Evolutionary conservation across 53 echinoderm and acorn worm genomes (phyloP).

Genomic region (Pentamera pediparva): DNA sequence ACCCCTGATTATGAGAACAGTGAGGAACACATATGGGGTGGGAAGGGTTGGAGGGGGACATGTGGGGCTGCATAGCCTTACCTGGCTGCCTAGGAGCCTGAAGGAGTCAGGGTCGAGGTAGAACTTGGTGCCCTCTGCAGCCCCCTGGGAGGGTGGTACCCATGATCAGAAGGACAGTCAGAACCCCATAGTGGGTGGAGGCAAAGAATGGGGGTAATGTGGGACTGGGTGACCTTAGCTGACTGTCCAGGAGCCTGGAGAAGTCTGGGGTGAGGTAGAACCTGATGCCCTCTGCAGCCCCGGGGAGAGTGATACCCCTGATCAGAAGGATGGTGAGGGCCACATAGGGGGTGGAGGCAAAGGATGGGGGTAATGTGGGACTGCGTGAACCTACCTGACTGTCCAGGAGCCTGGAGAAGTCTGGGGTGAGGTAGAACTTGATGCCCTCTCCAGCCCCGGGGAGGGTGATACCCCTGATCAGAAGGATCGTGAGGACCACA

Average conservation of each 20-base stretch:
- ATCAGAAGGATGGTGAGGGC: constrained; percentile 55
- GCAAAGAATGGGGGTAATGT: constrained; percentile 69
- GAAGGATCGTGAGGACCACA: constrained; percentile 59
- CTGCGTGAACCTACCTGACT: constrained; percentile 87
- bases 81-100: constrained; percentile 64
- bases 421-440: constrained; percentile 68
- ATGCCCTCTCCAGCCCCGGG: constrained; percentile 76
- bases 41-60: constrained; percentile 83
- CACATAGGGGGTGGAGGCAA: constrained; percentile 74
- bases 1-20: constrained; percentile 61
- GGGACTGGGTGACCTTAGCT: constrained; percentile 57
- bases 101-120: constrained; percentile 67
- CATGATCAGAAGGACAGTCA: constrained; percentile 60
- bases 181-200: constrained; percentile 69
- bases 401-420: constrained; percentile 60
- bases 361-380: constrained; percentile 28
- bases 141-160: constrained; percentile 69
- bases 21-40: constrained; percentile 72
- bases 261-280: constrained; percentile 72
- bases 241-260: constrained; percentile 54
- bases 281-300: constrained; percentile 59
- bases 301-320: constrained; percentile 66
- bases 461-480: constrained; percentile 73
- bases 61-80: constrained; percentile 24
- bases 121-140: constrained; percentile 56